Evolutionary conservation across 2,797 vertebrate genomes (phyloP).

Genomic region (Ficedula albicollis): DNA sequence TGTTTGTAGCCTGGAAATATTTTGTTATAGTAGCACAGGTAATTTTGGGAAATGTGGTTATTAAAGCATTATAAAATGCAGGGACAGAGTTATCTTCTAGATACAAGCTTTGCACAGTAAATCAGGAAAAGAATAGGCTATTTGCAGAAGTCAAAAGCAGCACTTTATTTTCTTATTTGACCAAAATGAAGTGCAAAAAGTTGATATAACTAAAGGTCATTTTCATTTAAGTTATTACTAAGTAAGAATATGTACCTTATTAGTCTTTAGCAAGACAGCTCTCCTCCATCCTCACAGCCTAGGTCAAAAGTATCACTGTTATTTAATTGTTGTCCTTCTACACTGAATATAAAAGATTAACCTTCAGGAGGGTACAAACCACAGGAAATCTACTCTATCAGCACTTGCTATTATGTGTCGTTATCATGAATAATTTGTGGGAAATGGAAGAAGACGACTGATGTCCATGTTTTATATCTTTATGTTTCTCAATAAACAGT

Average conservation of each 20-base stretch:
- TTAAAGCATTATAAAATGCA: neutral
- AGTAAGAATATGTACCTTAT: neutral
- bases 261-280: neutral
- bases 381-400: slow-evolving; percentile 24
- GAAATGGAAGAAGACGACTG: neutral
- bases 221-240: neutral
- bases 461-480: neutral
- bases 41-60: neutral
- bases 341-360: slow-evolving; percentile 19
- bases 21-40: neutral
- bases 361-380: slow-evolving; percentile 33
- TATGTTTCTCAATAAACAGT: neutral
- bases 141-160: neutral
- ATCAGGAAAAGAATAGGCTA: neutral
- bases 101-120: neutral
- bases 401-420: slow-evolving; percentile 36
- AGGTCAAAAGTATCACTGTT: slow-evolving; percentile 27
- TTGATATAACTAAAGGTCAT: neutral
- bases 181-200: neutral
- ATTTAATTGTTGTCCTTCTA: slow-evolving; percentile 25
- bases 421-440: slow-evolving; percentile 59
- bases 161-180: neutral
- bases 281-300: neutral
- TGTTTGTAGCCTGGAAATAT: neutral
- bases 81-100: neutral